phyloP scores from a whole-genome alignment of 2,888 invertebrate genomes.

The Glomeris marginata region DNA sequence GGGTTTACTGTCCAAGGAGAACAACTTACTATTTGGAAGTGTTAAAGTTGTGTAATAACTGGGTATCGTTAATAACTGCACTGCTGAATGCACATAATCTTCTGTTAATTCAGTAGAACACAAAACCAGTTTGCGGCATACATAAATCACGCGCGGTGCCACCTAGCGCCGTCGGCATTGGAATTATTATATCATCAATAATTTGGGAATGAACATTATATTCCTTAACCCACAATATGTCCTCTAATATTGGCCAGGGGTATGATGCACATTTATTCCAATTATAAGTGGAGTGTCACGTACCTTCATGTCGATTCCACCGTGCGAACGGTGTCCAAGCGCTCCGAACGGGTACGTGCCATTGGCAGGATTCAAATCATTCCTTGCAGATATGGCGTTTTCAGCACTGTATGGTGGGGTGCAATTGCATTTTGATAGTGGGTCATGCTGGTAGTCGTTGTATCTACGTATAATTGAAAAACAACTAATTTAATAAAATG shows the following conservation, averaged over 20 bases:
- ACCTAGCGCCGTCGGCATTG: background rate
- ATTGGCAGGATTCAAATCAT: constrained; percentile 52
- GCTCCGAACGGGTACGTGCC: constrained; percentile 54
- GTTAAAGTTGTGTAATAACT: too few relatives aligned
- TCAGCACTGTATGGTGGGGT: constrained; percentile 52
- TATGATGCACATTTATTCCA: background rate
- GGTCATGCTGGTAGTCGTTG: constrained; percentile 54
- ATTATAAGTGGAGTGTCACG: constrained; percentile 23
- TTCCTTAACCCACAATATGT: background rate
- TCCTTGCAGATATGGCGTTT: constrained; percentile 52
- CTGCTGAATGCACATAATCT: too few relatives aligned
- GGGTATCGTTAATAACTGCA: too few relatives aligned
- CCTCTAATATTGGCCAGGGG: background rate
- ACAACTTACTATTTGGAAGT: too few relatives aligned
- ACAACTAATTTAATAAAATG: background rate
- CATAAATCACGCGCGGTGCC: too few relatives aligned
- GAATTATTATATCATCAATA: too few relatives aligned
- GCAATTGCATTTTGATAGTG: constrained; percentile 48
- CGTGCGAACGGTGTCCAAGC: constrained; percentile 51
- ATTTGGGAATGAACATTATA: too few relatives aligned
- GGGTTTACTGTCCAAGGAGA: too few relatives aligned
- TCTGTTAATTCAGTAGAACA: too few relatives aligned
- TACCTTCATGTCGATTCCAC: constrained; percentile 53
- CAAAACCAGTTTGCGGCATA: too few relatives aligned
- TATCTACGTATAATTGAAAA: constrained; percentile 33